Percentiles rank a stretch among this genome's conserved stretches.
phyloP scores from a whole-genome alignment of 1,140 invertebrate species.

The Dermatophagoides farinae region DNA sequence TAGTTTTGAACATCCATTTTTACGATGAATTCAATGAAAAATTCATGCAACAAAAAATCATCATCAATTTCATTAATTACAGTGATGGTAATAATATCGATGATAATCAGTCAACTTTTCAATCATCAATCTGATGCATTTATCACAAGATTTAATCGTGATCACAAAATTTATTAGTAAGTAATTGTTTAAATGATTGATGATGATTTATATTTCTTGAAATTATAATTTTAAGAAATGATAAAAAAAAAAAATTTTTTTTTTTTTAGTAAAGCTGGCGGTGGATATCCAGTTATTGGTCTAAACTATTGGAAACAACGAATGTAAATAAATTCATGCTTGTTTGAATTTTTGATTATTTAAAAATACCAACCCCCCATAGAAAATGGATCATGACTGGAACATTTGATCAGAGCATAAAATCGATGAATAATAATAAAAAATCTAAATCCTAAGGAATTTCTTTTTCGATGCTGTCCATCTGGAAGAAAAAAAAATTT shows the following conservation, averaged over 20 bases:
- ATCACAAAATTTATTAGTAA: conserved; percentile 1
- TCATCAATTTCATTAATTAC: too few relatives aligned
- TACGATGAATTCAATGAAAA: too few relatives aligned
- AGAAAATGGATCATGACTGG: conserved; percentile 3
- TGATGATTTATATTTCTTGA: neutral
- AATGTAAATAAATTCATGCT: neutral
- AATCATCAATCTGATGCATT: neutral
- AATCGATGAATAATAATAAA: too few relatives aligned
- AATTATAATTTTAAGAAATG: neutral
- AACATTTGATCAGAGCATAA: neutral
- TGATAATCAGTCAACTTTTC: too few relatives aligned
- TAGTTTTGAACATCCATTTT: too few relatives aligned
- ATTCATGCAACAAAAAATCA: too few relatives aligned
- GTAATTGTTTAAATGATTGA: too few relatives aligned
- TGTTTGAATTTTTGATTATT: too few relatives aligned
- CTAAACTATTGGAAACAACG: neutral
- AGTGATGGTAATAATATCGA: too few relatives aligned
- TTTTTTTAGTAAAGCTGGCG: conserved; percentile 1
- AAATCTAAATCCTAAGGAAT: too few relatives aligned
- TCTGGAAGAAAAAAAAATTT: too few relatives aligned
- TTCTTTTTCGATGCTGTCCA: too few relatives aligned
- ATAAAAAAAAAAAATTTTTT: neutral
- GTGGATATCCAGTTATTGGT: conserved; percentile 3
- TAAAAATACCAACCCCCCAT: neutral
- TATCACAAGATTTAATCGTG: neutral